These are phyloP conservation scores for Erythrocercus mccallii DNA, from an alignment of 2,113 vertebrate species.

Conservation along the genomic window DNA sequence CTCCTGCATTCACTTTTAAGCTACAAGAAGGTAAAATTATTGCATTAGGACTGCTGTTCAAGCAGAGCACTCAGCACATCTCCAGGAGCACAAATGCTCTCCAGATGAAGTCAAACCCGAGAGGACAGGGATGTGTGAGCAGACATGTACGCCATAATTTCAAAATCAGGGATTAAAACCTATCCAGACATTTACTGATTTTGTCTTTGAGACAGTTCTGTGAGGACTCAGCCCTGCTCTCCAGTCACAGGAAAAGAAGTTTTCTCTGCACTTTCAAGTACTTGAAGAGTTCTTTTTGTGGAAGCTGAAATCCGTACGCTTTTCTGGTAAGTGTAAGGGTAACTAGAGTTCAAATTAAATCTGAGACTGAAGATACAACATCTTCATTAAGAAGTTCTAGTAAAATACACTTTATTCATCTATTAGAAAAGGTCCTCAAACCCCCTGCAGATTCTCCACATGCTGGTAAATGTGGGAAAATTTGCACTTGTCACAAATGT, in stretches of 20 bases:
- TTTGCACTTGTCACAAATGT: slow-evolving; percentile 22
- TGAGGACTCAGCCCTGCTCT: not conserved
- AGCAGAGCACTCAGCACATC: not conserved
- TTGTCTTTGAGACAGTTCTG: not conserved
- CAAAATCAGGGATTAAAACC: not conserved
- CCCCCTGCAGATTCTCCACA: slow-evolving; percentile 21
- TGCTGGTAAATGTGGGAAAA: not conserved
- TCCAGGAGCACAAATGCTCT: not conserved
- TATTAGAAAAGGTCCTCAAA: not conserved
- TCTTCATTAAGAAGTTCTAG: slow-evolving; percentile 10
- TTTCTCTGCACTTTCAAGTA: not conserved
- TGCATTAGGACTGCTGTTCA: not conserved
- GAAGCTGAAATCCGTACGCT: not conserved
- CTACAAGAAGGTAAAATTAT: not conserved
- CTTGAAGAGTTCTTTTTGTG: not conserved
- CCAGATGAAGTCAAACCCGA: not conserved
- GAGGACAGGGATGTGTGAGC: not conserved
- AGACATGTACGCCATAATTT: not conserved
- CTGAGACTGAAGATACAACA: not conserved
- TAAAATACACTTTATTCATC: not conserved
- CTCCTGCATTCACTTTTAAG: not conserved
- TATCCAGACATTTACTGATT: not conserved
- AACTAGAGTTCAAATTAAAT: not conserved
- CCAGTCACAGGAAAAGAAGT: not conserved
- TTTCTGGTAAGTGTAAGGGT: not conserved